Base-by-base conservation (phyloP, 1,140 invertebrate genomes). In the Papilio polyxenes region DNA sequence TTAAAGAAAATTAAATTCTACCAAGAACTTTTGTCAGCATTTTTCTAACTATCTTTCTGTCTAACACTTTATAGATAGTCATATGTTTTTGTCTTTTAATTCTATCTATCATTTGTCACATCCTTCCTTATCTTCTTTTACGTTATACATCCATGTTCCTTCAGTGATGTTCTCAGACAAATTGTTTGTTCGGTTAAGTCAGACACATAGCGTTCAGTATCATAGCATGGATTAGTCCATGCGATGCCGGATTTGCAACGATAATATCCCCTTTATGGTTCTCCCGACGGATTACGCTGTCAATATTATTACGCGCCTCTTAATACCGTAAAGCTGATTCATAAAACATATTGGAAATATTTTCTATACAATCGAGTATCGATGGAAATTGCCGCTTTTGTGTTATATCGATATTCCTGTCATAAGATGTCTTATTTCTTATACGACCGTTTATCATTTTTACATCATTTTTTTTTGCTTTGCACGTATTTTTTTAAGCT, bases 231-330 rank as follows among this genome's bases (percentile, higher is more conserved):
- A 88, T 90, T 89, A 88, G 87, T 85, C 85, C 87, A 87, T 89
- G 87, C 87, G 82, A 89, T 86, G 88, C 87, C 72, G 90, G 91
- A 92, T 93, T 93, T 92, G 88, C 88, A 81, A 81, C 87, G 89
- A 93, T 92, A 92, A 88, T 89, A 89, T 86, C 84, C 89, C 84
- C 86, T 92, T 93, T 93, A 92, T 90, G 87, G 87, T 87, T 80
- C 84, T 85, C 81, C 87, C 83, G 83, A 83, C 85, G 90, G 91
- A 93, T 92, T 92, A 93, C 87, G 87, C 85, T 90, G 91, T 92
- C 92, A 91, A 93, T 93, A 93, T 92, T 93, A 93, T 93, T 92
- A 92, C 90, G 86, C 90, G 92, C 89, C 88, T 89, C 87, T 91
- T 93, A 93, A 93, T 93, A 92, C 92, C 91, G 91, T 92, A 92